phyloP scores from a whole-genome alignment of 2,113 vertebrate species.

The Perca schrenkii region DNA sequence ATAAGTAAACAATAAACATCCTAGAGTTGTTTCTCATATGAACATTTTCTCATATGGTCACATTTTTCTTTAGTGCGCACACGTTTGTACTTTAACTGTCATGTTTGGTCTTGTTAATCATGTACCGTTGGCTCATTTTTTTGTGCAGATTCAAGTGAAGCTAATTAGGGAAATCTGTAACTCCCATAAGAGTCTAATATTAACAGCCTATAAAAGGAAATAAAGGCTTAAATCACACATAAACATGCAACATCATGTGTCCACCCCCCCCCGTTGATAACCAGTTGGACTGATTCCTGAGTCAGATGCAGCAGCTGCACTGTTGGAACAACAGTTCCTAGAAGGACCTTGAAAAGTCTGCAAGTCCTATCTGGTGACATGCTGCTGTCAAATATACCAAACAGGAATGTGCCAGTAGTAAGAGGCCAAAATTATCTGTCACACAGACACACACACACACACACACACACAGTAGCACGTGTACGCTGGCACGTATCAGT shows the following conservation, averaged over 20 bases:
- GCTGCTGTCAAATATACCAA: slow-evolving; percentile 19
- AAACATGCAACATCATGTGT: background rate
- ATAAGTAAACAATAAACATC: background rate
- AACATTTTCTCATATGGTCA: background rate
- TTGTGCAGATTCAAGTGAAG: background rate
- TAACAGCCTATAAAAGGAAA: background rate
- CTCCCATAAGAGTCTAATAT: background rate
- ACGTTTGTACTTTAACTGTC: background rate
- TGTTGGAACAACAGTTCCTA: slow-evolving; percentile 41
- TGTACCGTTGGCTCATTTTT: too few relatives aligned
- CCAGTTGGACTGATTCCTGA: slow-evolving; percentile 2
- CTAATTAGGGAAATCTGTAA: background rate
- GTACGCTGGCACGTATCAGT: background rate
- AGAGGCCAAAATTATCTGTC: slow-evolving; percentile 17
- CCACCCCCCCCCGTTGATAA: background rate
- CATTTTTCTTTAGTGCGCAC: background rate
- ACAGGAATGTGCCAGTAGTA: slow-evolving; percentile 46
- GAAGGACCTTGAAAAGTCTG: slow-evolving; percentile 35
- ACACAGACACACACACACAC: background rate
- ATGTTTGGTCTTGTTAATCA: background rate
- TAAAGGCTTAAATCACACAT: background rate
- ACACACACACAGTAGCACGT: background rate
- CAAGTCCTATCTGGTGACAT: slow-evolving; percentile 23
- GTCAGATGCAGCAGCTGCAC: slow-evolving; percentile 42
- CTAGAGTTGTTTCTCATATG: too few relatives aligned